phyloP scores from a whole-genome alignment of 1,140 invertebrate species.

The Brevipalpus yothersi region DNA sequence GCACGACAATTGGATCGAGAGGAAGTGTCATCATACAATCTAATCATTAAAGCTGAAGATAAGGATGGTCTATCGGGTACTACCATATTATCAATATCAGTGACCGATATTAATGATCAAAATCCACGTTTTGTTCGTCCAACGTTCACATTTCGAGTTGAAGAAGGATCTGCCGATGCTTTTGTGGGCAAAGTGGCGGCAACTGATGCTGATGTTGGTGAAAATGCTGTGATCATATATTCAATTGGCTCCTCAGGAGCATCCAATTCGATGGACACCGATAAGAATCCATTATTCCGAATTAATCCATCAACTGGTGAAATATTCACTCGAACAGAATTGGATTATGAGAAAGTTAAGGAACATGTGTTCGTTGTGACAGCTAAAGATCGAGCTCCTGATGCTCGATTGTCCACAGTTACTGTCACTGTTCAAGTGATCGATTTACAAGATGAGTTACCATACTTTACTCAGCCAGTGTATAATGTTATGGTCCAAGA shows the following conservation, averaged over 20 bases:
- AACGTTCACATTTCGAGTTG: constrained; percentile 60
- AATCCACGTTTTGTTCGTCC: constrained; percentile 38
- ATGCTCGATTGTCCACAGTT: constrained; percentile 57
- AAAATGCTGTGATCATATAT: constrained; percentile 30
- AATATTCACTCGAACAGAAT: constrained; percentile 24
- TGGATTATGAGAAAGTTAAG: constrained; percentile 58
- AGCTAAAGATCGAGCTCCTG: constrained; percentile 57
- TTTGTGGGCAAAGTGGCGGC: constrained; percentile 45
- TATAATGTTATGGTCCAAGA: constrained; percentile 57
- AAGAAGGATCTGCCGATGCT: constrained; percentile 42
- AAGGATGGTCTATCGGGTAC: constrained; percentile 40
- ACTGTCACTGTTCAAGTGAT: constrained; percentile 50
- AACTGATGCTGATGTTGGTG: constrained; percentile 46
- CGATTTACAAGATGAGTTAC: constrained; percentile 59
- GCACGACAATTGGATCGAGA: constrained; percentile 50
- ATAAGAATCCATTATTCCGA: constrained; percentile 13
- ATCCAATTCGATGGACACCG: no score
- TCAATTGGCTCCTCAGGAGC: constrained; percentile 28
- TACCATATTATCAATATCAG: constrained; percentile 56
- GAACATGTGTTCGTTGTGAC: constrained; percentile 41
- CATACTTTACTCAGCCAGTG: constrained; percentile 39
- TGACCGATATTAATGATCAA: constrained; percentile 72
- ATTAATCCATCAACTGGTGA: background rate
- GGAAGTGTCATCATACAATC: constrained; percentile 39
- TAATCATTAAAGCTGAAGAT: constrained; percentile 60